Evolutionary conservation across 1,140 invertebrate genomes (phyloP), one percentile per base, ranked within the genome.

Genomic region (Ceratosolen solmsi): DNA sequence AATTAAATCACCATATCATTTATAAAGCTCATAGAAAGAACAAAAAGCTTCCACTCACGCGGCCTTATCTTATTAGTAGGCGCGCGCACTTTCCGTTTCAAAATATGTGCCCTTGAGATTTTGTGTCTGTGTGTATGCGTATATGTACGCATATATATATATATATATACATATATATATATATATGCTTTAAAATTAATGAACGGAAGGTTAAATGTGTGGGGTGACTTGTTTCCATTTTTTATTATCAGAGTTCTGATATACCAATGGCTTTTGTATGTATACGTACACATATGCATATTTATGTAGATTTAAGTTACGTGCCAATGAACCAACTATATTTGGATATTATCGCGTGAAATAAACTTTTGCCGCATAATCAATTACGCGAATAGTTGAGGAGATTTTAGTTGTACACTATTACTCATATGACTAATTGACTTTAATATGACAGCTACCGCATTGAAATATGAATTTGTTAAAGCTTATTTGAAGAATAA

Each of bases 131-230:
- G 11, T 41, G 22, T 79, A 49, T 4, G 36, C n/a, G 70, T 13
- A 13, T 13, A 13, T 13, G 41, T 13, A 46, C 41, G 41, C 41
- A 13, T 13, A 46, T 46, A 46, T 13, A 13, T 13, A 46, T 13
- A n/a, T n/a, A n/a, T n/a, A n/a, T n/a, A n/a, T n/a, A n/a, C n/a
- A n/a, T n/a, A n/a, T n/a, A n/a, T n/a, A n/a, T n/a, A n/a, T n/a
- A 22, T 51, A 41, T 77, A 68, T 51, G 30, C 49, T 41, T 51
- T 46, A 77, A 30, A 17, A 25, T 30, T 77, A 36, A 77, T 65
- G 75, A 68, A 60, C 4, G 4, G 1, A 60, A 30, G 25, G 60
- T 2, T 17, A 22, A 27, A 22, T 46, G 27, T 15, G 17, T 49
- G 13, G 38, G 33, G 46, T n/a, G n/a, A n/a, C n/a, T n/a, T n/a